Percentiles rank a stretch among this genome's conserved stretches.
Evolutionary conservation across 2,797 vertebrate species (phyloP).

Genomic region (Sciurus vulgaris): DNA sequence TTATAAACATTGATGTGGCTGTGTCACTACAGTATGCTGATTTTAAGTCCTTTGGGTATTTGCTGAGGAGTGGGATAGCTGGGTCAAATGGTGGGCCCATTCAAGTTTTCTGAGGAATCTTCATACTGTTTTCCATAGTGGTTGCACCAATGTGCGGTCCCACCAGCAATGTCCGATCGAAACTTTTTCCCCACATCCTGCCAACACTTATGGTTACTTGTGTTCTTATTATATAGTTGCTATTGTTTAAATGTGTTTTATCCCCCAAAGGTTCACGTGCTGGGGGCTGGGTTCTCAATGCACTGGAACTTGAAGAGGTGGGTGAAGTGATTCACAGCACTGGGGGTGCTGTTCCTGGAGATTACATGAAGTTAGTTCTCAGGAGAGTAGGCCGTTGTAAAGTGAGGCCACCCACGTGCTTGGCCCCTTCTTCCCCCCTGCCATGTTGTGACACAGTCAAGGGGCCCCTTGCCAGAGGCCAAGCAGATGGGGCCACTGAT

Average conservation of each 20-base stretch:
- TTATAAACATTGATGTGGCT: too few species aligned
- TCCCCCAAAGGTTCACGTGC: background rate
- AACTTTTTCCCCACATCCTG: too few species aligned
- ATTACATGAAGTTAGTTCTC: background rate
- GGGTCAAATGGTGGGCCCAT: too few species aligned
- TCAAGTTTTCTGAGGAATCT: too few species aligned
- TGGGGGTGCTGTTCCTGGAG: background rate
- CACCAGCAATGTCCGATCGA: too few species aligned
- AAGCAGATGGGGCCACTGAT: background rate
- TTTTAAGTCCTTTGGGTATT: too few species aligned
- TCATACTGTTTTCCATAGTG: too few species aligned
- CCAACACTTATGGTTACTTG: too few species aligned
- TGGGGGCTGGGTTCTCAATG: background rate
- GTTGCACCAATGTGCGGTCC: too few species aligned
- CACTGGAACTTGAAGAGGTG: background rate
- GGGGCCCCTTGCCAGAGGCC: background rate
- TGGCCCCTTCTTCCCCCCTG: background rate
- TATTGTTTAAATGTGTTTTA: background rate
- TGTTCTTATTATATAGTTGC: background rate
- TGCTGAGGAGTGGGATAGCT: too few species aligned
- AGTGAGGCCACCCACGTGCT: background rate
- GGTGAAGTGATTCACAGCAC: too few species aligned
- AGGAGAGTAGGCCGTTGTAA: background rate
- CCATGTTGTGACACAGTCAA: background rate
- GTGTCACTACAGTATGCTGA: too few species aligned